Evolutionary conservation across 2,888 invertebrate genomes (phyloP).

Genomic region (Lepeophtheirus nordmannii): DNA sequence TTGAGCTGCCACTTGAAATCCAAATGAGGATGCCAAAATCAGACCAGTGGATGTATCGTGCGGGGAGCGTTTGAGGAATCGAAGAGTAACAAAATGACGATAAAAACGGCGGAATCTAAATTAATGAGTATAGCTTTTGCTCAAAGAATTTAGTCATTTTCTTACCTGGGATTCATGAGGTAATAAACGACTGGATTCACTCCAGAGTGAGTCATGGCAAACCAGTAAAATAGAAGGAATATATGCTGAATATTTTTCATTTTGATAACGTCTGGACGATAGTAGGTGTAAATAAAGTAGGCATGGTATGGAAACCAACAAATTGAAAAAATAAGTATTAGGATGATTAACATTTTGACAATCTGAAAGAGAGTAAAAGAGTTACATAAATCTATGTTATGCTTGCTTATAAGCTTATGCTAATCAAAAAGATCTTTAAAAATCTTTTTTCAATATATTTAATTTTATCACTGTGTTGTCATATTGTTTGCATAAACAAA

Average conservation of each 20-base stretch:
- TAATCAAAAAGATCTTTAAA: too few relatives aligned
- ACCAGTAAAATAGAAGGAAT: conserved; percentile 69
- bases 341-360: conserved; percentile 71
- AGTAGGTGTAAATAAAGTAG: conserved; percentile 65
- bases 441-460: too few relatives aligned
- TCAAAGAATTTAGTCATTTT: too few relatives aligned
- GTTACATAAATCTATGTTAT: background rate
- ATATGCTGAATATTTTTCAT: conserved; percentile 62
- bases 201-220: conserved; percentile 84
- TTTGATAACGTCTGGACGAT: conserved; percentile 48
- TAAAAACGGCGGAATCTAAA: conserved; percentile 5
- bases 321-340: conserved; percentile 65
- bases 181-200: conserved; percentile 80
- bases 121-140: background rate
- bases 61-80: background rate
- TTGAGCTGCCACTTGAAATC: conserved; percentile 14
- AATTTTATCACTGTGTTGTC: too few relatives aligned
- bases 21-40: conserved; percentile 15
- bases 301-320: conserved; percentile 77
- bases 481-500: too few relatives aligned
- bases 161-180: conserved; percentile 63
- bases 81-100: conserved; percentile 1
- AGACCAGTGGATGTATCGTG: conserved; percentile 7
- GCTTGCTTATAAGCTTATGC: too few relatives aligned
- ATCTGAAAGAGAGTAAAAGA: conserved; percentile 42